These are phyloP conservation scores for Pandemis heparana DNA, from an alignment of 2,888 invertebrate genomes.

Conservation along the genomic window DNA sequence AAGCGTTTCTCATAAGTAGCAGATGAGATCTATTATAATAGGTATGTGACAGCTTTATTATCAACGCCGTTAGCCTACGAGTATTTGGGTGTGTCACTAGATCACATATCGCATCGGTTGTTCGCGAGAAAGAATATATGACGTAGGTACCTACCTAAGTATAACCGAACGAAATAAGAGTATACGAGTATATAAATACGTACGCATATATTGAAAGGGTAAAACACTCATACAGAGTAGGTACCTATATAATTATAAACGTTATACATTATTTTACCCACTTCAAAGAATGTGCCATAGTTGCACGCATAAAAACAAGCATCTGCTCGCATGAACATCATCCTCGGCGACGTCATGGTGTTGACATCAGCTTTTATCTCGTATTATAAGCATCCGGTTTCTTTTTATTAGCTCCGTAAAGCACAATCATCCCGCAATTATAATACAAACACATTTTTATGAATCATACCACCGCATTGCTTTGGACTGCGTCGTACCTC, in stretches of 20 bases:
- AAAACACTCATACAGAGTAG: too few species aligned
- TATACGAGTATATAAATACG: too few species aligned
- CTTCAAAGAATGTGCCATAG: neutral
- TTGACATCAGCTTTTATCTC: conserved; percentile 74
- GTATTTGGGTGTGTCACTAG: neutral
- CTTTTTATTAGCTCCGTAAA: conserved; percentile 42
- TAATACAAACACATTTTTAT: conserved; percentile 40
- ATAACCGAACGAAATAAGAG: too few species aligned
- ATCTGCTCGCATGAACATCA: conserved; percentile 16
- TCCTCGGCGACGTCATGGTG: conserved; percentile 67
- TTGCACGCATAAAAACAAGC: neutral
- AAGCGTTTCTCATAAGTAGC: neutral
- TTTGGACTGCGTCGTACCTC: conserved; percentile 25
- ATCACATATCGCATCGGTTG: neutral
- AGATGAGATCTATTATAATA: neutral
- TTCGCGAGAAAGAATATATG: neutral
- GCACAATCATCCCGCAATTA: conserved; percentile 42
- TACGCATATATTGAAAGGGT: too few species aligned
- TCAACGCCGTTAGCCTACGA: neutral
- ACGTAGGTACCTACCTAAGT: too few species aligned
- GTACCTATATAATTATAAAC: too few species aligned
- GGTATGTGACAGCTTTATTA: neutral
- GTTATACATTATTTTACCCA: neutral
- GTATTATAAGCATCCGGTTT: conserved; percentile 69
- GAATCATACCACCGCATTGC: conserved; percentile 35